These are phyloP conservation scores for Muntiacus muntjak DNA, from an alignment of 2,113 vertebrate genomes.

Conservation along the genomic window DNA sequence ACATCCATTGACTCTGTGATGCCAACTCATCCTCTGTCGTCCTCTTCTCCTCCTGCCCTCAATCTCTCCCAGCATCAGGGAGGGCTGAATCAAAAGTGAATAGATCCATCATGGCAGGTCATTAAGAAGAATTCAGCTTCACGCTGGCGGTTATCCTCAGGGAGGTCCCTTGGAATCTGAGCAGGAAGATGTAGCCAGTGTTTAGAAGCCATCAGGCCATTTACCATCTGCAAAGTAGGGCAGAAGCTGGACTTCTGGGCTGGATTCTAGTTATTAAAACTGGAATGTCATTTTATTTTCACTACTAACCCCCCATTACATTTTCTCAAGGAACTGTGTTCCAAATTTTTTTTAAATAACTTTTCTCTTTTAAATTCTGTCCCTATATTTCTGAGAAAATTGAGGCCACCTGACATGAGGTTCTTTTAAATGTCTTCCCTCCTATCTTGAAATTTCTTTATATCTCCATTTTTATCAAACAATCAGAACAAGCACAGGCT, in stretches of 20 bases:
- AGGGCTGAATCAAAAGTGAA: neutral
- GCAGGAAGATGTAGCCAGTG: neutral
- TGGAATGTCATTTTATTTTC: neutral
- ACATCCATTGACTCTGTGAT: neutral
- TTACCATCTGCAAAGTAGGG: neutral
- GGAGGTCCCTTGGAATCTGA: neutral
- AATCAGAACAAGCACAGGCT: neutral
- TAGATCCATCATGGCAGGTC: neutral
- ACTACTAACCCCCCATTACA: neutral
- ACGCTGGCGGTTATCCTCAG: neutral
- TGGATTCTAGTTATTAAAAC: neutral
- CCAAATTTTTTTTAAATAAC: neutral
- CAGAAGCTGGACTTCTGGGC: neutral
- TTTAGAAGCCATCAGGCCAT: neutral
- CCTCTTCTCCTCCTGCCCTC: neutral
- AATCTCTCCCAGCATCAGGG: neutral
- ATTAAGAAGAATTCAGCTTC: neutral
- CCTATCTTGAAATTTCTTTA: neutral
- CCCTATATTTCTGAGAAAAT: neutral
- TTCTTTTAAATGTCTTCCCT: neutral
- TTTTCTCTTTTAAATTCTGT: neutral
- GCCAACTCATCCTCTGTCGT: neutral
- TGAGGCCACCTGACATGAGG: neutral
- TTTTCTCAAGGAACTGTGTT: conserved; percentile 16
- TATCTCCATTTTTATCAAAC: neutral